phyloP scores from a whole-genome alignment of 2,113 vertebrate species.

The Pelobates fuscus region DNA sequence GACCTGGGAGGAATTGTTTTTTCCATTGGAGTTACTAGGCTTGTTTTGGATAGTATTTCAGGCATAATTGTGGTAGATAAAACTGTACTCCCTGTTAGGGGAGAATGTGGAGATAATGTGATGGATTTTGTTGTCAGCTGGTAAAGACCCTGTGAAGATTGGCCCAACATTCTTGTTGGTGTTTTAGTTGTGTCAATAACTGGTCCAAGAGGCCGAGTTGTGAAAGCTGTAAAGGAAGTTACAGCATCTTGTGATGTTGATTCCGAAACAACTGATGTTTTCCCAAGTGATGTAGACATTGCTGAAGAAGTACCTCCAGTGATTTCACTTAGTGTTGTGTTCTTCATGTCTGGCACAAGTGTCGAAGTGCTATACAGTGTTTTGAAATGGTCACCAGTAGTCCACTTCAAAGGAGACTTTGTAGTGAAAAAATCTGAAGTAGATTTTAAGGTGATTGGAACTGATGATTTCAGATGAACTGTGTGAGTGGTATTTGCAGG shows the following conservation, averaged over 20 bases:
- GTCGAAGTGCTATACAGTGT: constrained; percentile 50
- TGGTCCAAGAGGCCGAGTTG: constrained; percentile 28
- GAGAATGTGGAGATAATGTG: constrained; percentile 42
- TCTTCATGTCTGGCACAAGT: constrained; percentile 32
- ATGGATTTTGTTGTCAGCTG: constrained; percentile 26
- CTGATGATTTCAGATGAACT: constrained; percentile 50
- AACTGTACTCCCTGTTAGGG: constrained; percentile 34
- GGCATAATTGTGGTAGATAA: constrained; percentile 32
- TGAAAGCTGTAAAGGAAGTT: constrained; percentile 35
- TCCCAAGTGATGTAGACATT: constrained; percentile 12
- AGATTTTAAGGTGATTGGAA: constrained; percentile 51
- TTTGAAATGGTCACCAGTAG: constrained; percentile 46
- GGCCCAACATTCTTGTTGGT: constrained; percentile 50
- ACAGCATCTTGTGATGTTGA: constrained; percentile 44
- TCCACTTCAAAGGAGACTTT: constrained; percentile 46
- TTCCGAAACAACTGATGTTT: constrained; percentile 14
- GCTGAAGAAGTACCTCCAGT: constrained; percentile 13
- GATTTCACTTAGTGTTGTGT: constrained; percentile 11
- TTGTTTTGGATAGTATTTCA: background rate
- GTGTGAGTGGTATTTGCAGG: constrained; percentile 40
- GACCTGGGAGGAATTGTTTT: background rate
- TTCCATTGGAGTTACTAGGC: constrained; percentile 1
- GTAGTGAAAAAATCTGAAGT: constrained; percentile 49
- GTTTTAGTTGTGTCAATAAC: constrained; percentile 52
- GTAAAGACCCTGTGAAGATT: constrained; percentile 49